Conservation (phyloP, 2,113 vertebrate species). For the Cheilinus undulatus region DNA sequence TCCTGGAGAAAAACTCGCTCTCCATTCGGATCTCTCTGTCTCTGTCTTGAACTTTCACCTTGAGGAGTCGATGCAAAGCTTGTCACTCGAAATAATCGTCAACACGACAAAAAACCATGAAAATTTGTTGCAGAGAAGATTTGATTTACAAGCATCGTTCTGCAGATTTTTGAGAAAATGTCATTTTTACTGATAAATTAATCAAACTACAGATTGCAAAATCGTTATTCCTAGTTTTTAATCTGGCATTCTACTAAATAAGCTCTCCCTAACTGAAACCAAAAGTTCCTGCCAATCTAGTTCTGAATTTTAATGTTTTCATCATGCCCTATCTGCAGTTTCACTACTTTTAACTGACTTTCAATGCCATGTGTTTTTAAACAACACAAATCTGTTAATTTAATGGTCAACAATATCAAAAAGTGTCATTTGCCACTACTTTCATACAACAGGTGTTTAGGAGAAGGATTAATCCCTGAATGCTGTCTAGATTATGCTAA, state of each 20-base stretch:
- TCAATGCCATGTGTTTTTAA: too few relatives aligned
- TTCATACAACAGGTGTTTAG: too few relatives aligned
- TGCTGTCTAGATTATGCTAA: too few relatives aligned
- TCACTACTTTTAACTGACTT: too few relatives aligned
- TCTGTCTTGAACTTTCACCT: constrained; percentile 45
- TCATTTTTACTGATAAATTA: too few relatives aligned
- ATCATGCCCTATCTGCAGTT: constrained; percentile 6
- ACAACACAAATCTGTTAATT: too few relatives aligned
- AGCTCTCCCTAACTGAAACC: constrained; percentile 20
- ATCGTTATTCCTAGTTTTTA: constrained; percentile 1
- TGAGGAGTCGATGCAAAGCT: constrained; percentile 45
- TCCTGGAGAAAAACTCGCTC: constrained; percentile 23
- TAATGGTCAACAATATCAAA: too few relatives aligned
- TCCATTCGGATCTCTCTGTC: constrained; percentile 8
- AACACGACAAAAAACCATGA: constrained; percentile 10
- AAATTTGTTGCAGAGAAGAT: not conserved
- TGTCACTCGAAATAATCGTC: constrained; percentile 64
- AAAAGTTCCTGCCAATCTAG: constrained; percentile 14
- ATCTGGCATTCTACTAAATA: constrained; percentile 4
- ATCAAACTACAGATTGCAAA: not conserved
- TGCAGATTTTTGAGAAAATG: too few relatives aligned
- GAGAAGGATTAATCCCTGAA: too few relatives aligned
- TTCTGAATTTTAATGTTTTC: constrained; percentile 16
- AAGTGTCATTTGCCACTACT: too few relatives aligned
- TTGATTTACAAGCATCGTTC: too few relatives aligned